Evolutionary conservation across 2,888 invertebrate genomes (phyloP), one percentile per base, ranked within the genome.

Genomic region (Pseudeuparius sepicola): DNA sequence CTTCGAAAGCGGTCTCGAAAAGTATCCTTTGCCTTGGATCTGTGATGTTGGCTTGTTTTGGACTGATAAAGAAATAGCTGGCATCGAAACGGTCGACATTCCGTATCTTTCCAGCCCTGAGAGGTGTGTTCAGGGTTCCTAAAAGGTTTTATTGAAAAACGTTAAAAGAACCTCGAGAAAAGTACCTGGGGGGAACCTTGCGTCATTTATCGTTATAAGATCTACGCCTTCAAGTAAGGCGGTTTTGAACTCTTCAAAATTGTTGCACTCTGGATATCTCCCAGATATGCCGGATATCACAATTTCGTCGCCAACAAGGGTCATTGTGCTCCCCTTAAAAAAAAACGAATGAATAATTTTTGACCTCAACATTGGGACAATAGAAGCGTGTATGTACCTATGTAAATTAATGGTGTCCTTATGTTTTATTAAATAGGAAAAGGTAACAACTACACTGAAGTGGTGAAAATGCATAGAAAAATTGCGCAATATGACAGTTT

Each of bases 131-230:
- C 24, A 24, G 33, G 2, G 31, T 34, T 29, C 38, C 38, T 38
- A n/a, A n/a, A n/a, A n/a, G n/a, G n/a, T n/a, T n/a, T n/a, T n/a
- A n/a, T n/a, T n/a, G n/a, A n/a, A n/a, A n/a, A n/a, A n/a, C n/a
- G n/a, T n/a, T n/a, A n/a, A n/a, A n/a, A n/a, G n/a, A n/a, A n/a
- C n/a, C n/a, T n/a, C n/a, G n/a, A n/a, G n/a, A n/a, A n/a, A 27
- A 9, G 24, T 27, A 42, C 42, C 42, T 35, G 73, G 65, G 39
- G 72, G 70, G 85, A 86, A 88, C 45, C 88, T 70, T 23, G 78
- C 70, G 45, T 75, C 75, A 52, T 83, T 81, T 25, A 78, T 83
- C 34, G 87, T 86, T 37, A 88, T 75, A 64, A 89, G 24, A 36
- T 52, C 77, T 17, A 68, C 63, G 33, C 71, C 70, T 39, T 66